Evolutionary conservation across 2,888 invertebrate species (phyloP).

Genomic region (Leucophora obtusa): DNA sequence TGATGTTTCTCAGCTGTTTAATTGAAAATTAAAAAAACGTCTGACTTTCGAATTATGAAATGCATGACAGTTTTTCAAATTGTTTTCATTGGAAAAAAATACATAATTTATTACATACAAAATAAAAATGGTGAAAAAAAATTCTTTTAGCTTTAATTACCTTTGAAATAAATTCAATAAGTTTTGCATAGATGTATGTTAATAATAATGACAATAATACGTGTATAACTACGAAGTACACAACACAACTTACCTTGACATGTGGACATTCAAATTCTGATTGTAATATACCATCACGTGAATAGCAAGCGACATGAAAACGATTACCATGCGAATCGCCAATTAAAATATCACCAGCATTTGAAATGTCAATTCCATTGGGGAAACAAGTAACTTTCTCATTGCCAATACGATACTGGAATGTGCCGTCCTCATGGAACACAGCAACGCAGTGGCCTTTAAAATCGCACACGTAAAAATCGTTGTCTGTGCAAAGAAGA

Average conservation of each 20-base stretch:
- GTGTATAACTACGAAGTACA: no score
- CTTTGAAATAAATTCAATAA: no score
- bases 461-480: conserved; percentile 98
- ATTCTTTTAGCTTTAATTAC: no score
- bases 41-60: no score
- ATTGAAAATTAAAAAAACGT: no score
- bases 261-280: conserved; percentile 98
- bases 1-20: no score
- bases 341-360: conserved; percentile 96
- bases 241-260: conserved; percentile 87
- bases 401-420: conserved; percentile 95
- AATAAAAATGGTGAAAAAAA: no score
- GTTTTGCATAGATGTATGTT: no score
- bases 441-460: conserved; percentile 99
- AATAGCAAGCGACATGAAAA: conserved; percentile 97
- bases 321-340: conserved; percentile 98
- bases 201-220: no score
- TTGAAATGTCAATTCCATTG: conserved; percentile 98
- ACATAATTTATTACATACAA: no score
- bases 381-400: conserved; percentile 98
- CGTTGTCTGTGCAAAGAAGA: conserved; percentile 83
- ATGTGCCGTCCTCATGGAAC: conserved; percentile 94
- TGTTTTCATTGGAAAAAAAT: no score
- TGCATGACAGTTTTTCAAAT: no score
- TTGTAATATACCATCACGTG: conserved; percentile 90